Evolutionary conservation across 2,888 invertebrate genomes (phyloP).

Genomic region (Zelleria hepariella): DNA sequence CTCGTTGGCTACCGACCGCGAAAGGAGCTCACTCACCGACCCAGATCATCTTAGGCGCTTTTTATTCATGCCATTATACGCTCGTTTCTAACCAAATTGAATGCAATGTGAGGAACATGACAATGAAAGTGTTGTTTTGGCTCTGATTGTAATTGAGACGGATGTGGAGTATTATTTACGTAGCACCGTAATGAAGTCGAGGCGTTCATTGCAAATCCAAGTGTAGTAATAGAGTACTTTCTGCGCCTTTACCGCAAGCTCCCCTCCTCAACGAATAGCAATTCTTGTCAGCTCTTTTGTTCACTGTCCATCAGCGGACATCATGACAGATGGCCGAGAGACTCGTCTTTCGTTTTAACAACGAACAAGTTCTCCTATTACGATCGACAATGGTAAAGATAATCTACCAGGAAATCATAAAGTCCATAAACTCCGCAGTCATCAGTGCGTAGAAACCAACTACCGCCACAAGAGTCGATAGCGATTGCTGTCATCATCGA

Average conservation of each 20-base stretch:
- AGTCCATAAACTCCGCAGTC: constrained; percentile 9
- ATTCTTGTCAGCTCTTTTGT: neutral
- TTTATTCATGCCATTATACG: neutral
- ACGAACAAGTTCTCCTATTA: neutral
- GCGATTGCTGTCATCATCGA: constrained; percentile 30
- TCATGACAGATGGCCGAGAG: neutral
- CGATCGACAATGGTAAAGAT: neutral
- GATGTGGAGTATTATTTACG: neutral
- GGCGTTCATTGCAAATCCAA: neutral
- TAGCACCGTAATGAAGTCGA: neutral
- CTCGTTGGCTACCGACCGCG: constrained; percentile 48
- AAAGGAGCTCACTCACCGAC: constrained; percentile 51
- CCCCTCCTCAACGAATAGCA: neutral
- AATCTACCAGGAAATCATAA: constrained; percentile 17
- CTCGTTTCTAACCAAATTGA: constrained; percentile 38
- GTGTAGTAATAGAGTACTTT: neutral
- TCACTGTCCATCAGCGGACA: neutral
- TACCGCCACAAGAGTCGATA: constrained; percentile 19
- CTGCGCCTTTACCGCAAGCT: neutral
- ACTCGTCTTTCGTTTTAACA: neutral
- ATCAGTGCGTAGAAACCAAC: constrained; percentile 20
- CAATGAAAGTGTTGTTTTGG: neutral
- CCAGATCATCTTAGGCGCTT: constrained; percentile 36
- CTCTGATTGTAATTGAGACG: neutral
- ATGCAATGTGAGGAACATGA: neutral